phyloP scores from a whole-genome alignment of 2,888 invertebrate genomes.

The Hyposoter dolosus region DNA sequence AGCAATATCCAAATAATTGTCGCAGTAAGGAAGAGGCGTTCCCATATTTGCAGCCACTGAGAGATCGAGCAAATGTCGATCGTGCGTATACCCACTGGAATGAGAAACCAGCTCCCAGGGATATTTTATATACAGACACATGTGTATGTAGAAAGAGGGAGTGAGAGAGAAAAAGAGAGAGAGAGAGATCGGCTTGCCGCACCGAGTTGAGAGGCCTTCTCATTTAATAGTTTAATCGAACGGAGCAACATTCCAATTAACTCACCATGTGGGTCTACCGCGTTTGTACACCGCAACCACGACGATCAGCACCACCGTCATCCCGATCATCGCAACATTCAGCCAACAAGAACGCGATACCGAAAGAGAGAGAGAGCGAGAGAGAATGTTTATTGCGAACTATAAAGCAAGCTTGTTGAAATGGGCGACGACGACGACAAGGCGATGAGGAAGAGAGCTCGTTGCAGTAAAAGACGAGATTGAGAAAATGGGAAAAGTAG shows the following conservation, averaged over 20 bases:
- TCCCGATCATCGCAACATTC: slow-evolving; percentile 58
- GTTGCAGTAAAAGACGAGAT: slow-evolving; percentile 38
- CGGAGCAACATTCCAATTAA: slow-evolving; percentile 80
- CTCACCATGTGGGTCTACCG: slow-evolving; percentile 68
- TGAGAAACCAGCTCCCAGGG: slow-evolving; percentile 38
- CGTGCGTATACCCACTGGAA: slow-evolving; percentile 45
- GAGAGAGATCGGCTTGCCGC: slow-evolving; percentile 54
- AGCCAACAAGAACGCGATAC: not conserved
- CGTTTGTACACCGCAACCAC: slow-evolving; percentile 50
- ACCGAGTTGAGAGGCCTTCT: slow-evolving; percentile 69
- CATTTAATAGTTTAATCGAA: slow-evolving; percentile 81
- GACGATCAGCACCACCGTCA: slow-evolving; percentile 38
- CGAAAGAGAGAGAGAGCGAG: slow-evolving; percentile 40
- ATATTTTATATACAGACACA: not conserved
- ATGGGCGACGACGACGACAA: slow-evolving; percentile 65
- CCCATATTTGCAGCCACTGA: slow-evolving; percentile 42
- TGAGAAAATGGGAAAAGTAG: slow-evolving; percentile 1
- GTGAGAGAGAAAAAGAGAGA: slow-evolving; percentile 19
- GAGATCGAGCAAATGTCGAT: slow-evolving; percentile 47
- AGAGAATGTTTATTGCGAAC: slow-evolving; percentile 72
- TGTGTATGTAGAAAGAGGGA: not conserved
- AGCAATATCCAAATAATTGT: slow-evolving; percentile 34
- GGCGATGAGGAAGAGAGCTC: slow-evolving; percentile 35
- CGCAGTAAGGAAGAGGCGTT: slow-evolving; percentile 58
- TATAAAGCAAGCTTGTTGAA: slow-evolving; percentile 77